phyloP scores from a whole-genome alignment of 2,797 vertebrate genomes.

The Phataginus tricuspis region DNA sequence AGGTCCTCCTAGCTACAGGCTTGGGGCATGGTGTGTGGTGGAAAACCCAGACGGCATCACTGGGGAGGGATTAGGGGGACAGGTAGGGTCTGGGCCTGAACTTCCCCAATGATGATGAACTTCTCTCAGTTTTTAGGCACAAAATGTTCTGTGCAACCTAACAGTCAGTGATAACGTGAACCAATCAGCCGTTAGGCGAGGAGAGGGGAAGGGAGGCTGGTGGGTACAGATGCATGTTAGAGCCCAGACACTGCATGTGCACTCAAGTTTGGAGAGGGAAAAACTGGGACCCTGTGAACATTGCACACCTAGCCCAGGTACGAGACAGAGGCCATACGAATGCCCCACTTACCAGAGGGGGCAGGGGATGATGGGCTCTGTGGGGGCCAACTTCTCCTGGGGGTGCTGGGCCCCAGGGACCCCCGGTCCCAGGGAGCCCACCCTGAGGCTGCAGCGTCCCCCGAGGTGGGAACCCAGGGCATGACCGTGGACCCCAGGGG shows the following conservation, averaged over 20 bases:
- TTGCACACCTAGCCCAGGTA: no score
- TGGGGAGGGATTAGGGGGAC: rapidly evolving
- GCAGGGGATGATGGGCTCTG: neutral
- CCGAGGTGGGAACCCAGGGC: rapidly evolving
- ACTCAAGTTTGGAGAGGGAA: neutral
- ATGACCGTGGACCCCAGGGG: rapidly evolving
- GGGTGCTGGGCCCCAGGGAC: neutral
- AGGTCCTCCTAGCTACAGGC: neutral
- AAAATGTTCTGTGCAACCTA: neutral
- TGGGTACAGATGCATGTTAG: neutral
- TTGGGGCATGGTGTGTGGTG: neutral
- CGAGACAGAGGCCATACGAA: neutral
- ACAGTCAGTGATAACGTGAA: neutral
- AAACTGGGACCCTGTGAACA: neutral
- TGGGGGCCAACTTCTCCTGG: neutral
- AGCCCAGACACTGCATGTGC: neutral
- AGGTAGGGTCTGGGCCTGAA: no score
- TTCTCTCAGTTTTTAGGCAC: neutral
- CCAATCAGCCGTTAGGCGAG: rapidly evolving
- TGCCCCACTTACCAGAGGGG: conserved; percentile 51
- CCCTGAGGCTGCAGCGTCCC: neutral
- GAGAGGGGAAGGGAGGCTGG: neutral
- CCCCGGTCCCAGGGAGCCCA: neutral
- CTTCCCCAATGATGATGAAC: neutral
- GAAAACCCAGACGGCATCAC: no score